These are phyloP conservation scores for Forpus xanthops DNA, from an alignment of 2,797 vertebrate genomes.

Conservation along the genomic window DNA sequence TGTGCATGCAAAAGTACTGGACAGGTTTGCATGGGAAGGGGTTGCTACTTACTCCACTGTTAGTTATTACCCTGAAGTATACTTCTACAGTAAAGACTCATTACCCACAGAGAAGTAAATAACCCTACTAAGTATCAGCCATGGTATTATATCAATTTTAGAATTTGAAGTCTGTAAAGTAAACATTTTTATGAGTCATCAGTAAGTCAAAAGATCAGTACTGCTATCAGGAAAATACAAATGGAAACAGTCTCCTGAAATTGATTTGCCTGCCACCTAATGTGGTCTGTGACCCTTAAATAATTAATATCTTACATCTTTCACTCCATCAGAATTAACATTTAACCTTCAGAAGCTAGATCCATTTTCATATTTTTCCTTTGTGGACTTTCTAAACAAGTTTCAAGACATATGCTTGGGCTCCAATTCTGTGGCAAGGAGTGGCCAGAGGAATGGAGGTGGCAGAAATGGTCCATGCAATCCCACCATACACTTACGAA, in stretches of 20 bases:
- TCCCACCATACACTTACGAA: neutral
- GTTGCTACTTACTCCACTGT: neutral
- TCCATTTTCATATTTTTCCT: neutral
- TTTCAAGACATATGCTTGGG: neutral
- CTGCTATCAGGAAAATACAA: neutral
- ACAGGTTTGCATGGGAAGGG: neutral
- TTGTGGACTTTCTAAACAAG: neutral
- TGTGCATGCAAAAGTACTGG: neutral
- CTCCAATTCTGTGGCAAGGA: neutral
- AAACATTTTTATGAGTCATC: neutral
- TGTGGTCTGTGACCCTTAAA: neutral
- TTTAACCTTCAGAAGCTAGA: neutral
- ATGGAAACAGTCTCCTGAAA: neutral
- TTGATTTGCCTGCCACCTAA: neutral
- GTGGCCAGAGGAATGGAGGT: neutral
- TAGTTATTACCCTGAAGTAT: neutral
- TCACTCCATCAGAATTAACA: neutral
- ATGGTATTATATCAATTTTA: neutral
- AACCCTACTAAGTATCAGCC: neutral
- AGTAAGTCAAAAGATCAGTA: neutral
- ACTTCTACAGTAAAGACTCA: neutral
- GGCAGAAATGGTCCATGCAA: neutral
- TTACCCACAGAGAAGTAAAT: neutral
- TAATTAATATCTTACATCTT: neutral
- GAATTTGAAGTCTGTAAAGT: neutral